A percentile compares a stretch with the other conserved stretches of the same genome.
Evolutionary conservation across 2,888 invertebrate species (phyloP).

Genomic region (Helicoverpa assulta): DNA sequence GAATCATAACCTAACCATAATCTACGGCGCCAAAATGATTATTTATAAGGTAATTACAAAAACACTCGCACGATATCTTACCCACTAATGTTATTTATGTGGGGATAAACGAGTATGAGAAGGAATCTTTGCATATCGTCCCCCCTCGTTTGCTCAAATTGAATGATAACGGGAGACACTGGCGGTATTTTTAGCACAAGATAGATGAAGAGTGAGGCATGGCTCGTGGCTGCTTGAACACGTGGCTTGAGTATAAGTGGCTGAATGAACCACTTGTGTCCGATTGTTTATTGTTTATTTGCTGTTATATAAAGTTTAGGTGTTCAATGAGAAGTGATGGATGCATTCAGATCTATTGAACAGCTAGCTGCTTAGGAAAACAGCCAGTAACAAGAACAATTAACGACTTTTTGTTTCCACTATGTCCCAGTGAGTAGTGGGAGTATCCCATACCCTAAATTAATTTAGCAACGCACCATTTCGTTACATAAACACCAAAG

Average conservation of each 20-base stretch:
- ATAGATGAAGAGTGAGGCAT: constrained; percentile 16
- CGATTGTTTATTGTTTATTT: constrained; percentile 2
- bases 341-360: neutral
- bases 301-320: neutral
- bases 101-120: constrained; percentile 85
- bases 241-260: neutral
- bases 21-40: constrained; percentile 87
- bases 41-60: constrained; percentile 90
- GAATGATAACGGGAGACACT: constrained; percentile 79
- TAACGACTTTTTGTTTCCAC: no score
- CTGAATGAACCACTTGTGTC: constrained; percentile 3
- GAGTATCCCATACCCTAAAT: no score
- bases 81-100: constrained; percentile 87
- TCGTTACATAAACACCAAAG: no score
- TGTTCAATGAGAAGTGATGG: neutral
- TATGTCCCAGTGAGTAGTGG: no score
- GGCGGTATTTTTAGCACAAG: constrained; percentile 47
- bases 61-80: constrained; percentile 86
- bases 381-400: no score
- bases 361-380: no score
- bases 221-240: constrained; percentile 12
- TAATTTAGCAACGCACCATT: no score
- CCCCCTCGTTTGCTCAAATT: constrained; percentile 78
- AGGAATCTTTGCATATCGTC: constrained; percentile 87
- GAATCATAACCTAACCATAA: constrained; percentile 85